Conservation (phyloP, 2,113 vertebrate genomes). For the Urocitellus parryii region DNA sequence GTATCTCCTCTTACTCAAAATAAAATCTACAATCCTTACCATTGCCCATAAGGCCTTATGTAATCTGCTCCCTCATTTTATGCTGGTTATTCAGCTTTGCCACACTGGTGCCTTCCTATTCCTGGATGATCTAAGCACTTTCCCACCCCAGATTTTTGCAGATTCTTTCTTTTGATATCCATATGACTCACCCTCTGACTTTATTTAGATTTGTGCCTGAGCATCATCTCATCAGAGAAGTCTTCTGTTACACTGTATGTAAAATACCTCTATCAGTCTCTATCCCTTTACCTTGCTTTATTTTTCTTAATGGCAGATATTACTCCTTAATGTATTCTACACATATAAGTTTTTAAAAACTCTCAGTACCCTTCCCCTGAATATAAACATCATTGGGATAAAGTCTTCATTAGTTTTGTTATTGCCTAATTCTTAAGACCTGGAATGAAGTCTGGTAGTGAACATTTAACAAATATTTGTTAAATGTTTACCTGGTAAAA, state of each 20-base stretch:
- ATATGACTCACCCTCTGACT: not conserved
- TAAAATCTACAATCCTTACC: not conserved
- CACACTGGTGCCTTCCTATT: not conserved
- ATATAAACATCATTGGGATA: not conserved
- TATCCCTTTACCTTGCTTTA: not conserved
- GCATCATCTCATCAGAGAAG: not conserved
- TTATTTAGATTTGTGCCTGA: constrained; percentile 21
- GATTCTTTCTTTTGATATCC: not conserved
- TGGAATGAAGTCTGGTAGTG: not conserved
- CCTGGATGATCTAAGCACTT: not conserved
- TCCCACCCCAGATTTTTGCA: not conserved
- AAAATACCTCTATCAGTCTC: not conserved
- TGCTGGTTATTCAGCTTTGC: constrained; percentile 14
- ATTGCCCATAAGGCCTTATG: not conserved
- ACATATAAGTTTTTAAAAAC: not conserved
- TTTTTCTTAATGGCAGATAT: constrained; percentile 21
- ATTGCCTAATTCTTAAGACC: not conserved
- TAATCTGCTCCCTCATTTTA: not conserved
- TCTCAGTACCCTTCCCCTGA: not conserved
- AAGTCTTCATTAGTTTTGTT: constrained; percentile 13
- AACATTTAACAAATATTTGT: constrained; percentile 40
- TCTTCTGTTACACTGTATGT: not conserved
- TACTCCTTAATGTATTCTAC: not conserved
- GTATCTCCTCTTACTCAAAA: not conserved
- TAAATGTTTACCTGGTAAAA: constrained; percentile 18